These are phyloP conservation scores for Rhadinocentrus ornatus DNA, from an alignment of 2,797 vertebrate species.

Conservation along the genomic window DNA sequence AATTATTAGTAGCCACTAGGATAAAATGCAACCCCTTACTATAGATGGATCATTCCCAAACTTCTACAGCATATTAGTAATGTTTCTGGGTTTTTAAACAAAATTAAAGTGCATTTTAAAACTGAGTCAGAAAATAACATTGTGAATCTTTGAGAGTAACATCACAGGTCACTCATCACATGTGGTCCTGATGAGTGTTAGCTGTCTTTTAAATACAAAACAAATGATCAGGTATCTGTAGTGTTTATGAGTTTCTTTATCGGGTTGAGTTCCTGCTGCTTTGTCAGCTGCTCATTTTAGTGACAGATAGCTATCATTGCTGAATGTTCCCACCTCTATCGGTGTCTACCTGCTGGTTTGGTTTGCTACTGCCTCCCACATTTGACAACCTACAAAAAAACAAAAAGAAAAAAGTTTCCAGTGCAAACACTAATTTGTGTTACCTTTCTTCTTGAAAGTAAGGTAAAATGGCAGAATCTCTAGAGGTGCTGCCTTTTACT, in stretches of 20 bases:
- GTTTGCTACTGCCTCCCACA: neutral
- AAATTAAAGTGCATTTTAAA: no score
- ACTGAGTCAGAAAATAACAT: no score
- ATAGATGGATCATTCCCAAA: no score
- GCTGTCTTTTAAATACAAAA: neutral
- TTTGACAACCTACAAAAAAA: neutral
- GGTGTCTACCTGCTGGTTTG: neutral
- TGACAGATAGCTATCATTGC: conserved; percentile 12
- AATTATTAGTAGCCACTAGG: no score
- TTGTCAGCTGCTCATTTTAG: conserved; percentile 1
- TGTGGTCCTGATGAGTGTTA: neutral
- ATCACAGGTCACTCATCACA: neutral
- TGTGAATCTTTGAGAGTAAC: no score
- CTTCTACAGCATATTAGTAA: no score
- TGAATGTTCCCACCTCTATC: conserved; percentile 9
- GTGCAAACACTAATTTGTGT: conserved; percentile 29
- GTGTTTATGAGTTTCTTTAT: neutral
- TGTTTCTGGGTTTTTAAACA: neutral
- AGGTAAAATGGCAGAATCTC: neutral
- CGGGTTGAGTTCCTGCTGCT: neutral
- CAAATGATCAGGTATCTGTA: neutral
- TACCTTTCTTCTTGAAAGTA: neutral
- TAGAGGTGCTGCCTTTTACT: neutral
- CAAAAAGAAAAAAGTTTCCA: conserved; percentile 16
- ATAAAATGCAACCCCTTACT: no score